A percentile compares a stretch with the other conserved stretches of the same genome.
Evolutionary conservation across 2,797 vertebrate genomes (phyloP).

Genomic region (Babyrousa celebensis): DNA sequence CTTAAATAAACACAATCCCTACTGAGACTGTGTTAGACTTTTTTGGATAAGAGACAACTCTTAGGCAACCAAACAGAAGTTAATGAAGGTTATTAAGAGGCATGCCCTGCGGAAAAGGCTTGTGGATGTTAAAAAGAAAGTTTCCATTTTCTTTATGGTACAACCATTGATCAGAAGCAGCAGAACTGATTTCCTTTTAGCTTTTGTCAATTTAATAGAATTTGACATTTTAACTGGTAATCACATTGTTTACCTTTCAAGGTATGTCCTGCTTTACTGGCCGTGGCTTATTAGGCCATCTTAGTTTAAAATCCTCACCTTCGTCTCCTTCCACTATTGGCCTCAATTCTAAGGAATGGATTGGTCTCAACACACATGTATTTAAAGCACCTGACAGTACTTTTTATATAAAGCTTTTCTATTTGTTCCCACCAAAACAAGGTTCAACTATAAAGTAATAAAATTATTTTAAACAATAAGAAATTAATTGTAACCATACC

Average conservation of each 20-base stretch:
- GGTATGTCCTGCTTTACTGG: conserved; percentile 74
- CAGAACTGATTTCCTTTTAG: conserved; percentile 41
- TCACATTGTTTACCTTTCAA: background rate
- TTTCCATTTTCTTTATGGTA: background rate
- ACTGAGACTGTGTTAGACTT: conserved; percentile 91
- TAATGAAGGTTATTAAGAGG: conserved; percentile 89
- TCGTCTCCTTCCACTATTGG: background rate
- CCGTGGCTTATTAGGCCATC: background rate
- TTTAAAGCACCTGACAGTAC: background rate
- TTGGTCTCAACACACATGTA: background rate
- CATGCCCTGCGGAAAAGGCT: conserved; percentile 87
- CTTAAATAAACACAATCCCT: conserved; percentile 94
- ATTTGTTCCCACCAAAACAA: background rate
- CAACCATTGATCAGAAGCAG: conserved; percentile 34
- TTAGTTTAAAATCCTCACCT: conserved; percentile 52
- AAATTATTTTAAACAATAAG: conserved; percentile 7
- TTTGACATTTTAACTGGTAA: conserved; percentile 52
- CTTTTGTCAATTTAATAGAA: conserved; percentile 64
- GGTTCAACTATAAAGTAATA: background rate
- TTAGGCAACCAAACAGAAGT: conserved; percentile 89
- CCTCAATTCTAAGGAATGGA: background rate
- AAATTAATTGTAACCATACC: conserved; percentile 20
- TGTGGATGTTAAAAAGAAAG: conserved; percentile 39
- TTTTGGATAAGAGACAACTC: conserved; percentile 91
- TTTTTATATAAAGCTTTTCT: background rate